Conservation (phyloP, 2,113 vertebrate genomes). For the Gnathonemus echidnorhynchus region DNA sequence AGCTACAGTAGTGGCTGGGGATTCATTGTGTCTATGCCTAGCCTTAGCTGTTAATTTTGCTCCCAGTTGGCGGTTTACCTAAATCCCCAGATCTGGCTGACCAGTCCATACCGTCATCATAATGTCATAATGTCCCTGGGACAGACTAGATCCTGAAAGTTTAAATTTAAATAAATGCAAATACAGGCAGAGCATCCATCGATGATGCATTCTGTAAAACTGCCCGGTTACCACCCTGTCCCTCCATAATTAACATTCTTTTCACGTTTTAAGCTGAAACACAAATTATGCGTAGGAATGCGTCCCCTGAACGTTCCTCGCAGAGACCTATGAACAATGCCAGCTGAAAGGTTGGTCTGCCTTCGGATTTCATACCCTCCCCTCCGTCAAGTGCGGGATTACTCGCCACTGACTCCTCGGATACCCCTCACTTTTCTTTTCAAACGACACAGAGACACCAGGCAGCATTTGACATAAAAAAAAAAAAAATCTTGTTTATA, state of each 20-base stretch:
- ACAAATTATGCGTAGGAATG: conserved; percentile 32
- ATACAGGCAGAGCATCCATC: not conserved
- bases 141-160: conserved; percentile 14
- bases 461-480: not conserved
- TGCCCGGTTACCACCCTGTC: not conserved
- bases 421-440: not conserved
- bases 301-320: conserved; percentile 30
- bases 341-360: not conserved
- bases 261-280: conserved; percentile 10
- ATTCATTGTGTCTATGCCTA: conserved; percentile 1
- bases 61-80: conserved; percentile 43
- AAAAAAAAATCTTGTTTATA: not conserved
- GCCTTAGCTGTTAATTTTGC: conserved; percentile 25
- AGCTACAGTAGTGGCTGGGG: not conserved
- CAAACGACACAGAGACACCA: not conserved
- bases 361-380: conserved; percentile 2
- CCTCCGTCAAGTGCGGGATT: not conserved
- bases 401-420: not conserved
- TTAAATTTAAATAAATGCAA: not conserved
- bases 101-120: conserved; percentile 33
- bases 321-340: not conserved
- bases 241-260: not conserved
- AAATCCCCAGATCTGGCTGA: conserved; percentile 45
- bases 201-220: not conserved
- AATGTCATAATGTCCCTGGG: conserved; percentile 29